Conservation (phyloP, 92 coral and sea anemone genomes). For the Palythoa grandis region DNA sequence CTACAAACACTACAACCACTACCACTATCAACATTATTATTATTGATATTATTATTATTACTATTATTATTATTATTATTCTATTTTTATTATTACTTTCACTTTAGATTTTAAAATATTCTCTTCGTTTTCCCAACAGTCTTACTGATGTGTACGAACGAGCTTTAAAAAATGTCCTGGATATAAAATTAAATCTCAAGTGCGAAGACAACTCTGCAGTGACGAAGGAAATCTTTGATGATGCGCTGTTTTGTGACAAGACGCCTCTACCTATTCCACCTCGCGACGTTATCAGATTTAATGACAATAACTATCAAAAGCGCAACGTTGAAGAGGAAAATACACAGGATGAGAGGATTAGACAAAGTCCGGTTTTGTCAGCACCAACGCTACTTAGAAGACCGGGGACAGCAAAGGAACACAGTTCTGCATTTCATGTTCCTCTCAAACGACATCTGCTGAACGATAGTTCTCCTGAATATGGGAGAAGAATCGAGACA, state of each 20-base stretch:
- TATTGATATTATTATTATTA: too few relatives aligned
- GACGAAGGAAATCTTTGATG: constrained; percentile 38
- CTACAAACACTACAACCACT: too few relatives aligned
- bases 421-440: constrained; percentile 41
- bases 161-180: constrained; percentile 32
- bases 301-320: neutral
- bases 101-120: neutral
- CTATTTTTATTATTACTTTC: too few relatives aligned
- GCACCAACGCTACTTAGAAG: constrained; percentile 41
- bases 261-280: neutral
- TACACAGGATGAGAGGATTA: neutral
- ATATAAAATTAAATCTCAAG: constrained; percentile 34
- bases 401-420: constrained; percentile 28
- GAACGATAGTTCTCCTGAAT: constrained; percentile 16
- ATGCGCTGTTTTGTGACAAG: constrained; percentile 18
- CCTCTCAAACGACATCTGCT: constrained; percentile 33
- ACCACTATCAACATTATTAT: too few relatives aligned
- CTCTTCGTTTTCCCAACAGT: neutral
- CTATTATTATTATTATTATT: too few relatives aligned
- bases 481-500: constrained; percentile 9
- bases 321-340: constrained; percentile 7
- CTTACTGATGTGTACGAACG: constrained; percentile 42
- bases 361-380: constrained; percentile 2
- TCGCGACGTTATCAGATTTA: neutral
- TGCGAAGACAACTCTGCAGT: constrained; percentile 39